Conservation (phyloP, 2,797 vertebrate species). For the Florisuga fusca region DNA sequence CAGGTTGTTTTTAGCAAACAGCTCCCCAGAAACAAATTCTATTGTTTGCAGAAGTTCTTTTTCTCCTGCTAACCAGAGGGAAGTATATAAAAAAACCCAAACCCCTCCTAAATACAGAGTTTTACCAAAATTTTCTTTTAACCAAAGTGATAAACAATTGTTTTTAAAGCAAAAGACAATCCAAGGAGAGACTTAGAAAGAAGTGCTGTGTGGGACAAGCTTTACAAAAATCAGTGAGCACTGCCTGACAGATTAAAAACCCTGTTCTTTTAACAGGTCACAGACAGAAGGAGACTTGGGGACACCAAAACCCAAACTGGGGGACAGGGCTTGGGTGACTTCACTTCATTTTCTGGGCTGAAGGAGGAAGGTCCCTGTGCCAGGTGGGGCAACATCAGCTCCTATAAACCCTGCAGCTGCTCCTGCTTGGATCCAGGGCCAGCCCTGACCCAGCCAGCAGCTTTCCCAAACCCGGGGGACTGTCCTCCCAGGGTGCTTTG, state of each 20-base stretch:
- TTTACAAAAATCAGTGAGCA: neutral
- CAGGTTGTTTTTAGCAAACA: neutral
- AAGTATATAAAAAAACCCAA: neutral
- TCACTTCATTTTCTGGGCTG: neutral
- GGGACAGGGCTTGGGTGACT: neutral
- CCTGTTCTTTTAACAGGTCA: rapidly evolving
- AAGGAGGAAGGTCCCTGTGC: no score
- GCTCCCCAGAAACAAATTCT: neutral
- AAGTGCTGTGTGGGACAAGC: neutral
- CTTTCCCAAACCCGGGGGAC: neutral
- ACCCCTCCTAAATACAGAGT: neutral
- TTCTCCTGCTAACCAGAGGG: neutral
- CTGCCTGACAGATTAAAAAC: neutral
- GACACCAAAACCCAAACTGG: rapidly evolving
- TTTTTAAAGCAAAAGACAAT: neutral
- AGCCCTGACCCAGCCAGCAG: neutral
- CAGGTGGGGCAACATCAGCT: rapidly evolving
- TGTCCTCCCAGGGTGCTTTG: rapidly evolving
- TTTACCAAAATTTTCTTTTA: neutral
- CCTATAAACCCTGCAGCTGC: neutral
- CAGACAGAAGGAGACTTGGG: rapidly evolving
- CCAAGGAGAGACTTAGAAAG: neutral
- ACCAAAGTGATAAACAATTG: neutral
- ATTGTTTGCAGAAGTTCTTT: rapidly evolving
- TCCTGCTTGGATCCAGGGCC: neutral